A percentile compares a stretch with the other conserved stretches of the same genome.
Conservation (phyloP, 2,797 vertebrate species). For the Protonibea diacanthus region DNA sequence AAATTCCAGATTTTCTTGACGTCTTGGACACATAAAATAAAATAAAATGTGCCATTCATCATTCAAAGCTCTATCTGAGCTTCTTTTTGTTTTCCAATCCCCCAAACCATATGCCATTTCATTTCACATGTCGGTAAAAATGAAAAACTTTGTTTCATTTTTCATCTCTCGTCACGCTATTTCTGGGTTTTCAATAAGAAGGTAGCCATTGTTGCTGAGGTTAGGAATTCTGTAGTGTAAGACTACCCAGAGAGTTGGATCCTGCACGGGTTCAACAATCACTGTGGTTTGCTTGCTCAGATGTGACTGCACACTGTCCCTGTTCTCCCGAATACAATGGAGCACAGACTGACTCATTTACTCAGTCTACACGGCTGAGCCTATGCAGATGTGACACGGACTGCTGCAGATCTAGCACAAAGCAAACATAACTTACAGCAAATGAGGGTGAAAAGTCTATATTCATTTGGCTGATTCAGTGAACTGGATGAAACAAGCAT, state of each 20-base stretch:
- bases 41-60: conserved; percentile 61
- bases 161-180: conserved; percentile 61
- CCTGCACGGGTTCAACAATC: conserved; percentile 38
- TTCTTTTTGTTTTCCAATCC: conserved; percentile 25
- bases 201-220: conserved; percentile 53
- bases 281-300: conserved; percentile 45
- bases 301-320: conserved; percentile 55
- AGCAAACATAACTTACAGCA: conserved; percentile 47
- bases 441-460: conserved; percentile 47
- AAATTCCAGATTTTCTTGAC: conserved; percentile 50
- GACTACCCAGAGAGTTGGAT: conserved; percentile 34
- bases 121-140: conserved; percentile 63
- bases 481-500: conserved; percentile 42
- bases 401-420: conserved; percentile 49
- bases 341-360: conserved; percentile 53
- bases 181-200: conserved; percentile 61
- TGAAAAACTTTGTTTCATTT: conserved; percentile 46
- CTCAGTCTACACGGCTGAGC: conserved; percentile 40
- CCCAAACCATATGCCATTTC: conserved; percentile 45
- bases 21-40: conserved; percentile 28
- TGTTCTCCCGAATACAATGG: conserved; percentile 33
- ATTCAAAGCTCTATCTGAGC: conserved; percentile 48
- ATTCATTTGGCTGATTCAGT: conserved; percentile 56
- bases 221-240: conserved; percentile 42
- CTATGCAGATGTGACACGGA: conserved; percentile 55